Evolutionary conservation across 92 coral and sea anemone genomes (phyloP).

Genomic region (Epizoanthus scotinus): DNA sequence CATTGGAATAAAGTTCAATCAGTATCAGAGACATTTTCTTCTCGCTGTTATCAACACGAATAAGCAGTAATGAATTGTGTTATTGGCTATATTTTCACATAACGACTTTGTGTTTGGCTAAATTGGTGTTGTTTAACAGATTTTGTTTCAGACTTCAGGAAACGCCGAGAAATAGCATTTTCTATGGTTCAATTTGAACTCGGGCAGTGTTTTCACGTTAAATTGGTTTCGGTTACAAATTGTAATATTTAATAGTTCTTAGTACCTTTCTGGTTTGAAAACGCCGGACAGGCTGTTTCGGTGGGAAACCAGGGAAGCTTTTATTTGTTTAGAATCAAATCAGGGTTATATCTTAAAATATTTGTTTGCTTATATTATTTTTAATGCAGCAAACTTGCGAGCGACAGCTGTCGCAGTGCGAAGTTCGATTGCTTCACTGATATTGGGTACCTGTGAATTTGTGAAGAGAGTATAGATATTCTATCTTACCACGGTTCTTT

Average conservation of each 20-base stretch:
- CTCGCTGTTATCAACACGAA: background rate
- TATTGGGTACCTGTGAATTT: background rate
- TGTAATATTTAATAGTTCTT: background rate
- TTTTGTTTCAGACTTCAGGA: background rate
- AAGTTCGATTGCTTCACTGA: background rate
- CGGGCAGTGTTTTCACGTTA: background rate
- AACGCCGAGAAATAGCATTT: background rate
- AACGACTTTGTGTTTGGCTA: background rate
- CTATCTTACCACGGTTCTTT: background rate
- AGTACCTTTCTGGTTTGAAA: background rate
- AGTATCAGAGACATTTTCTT: background rate
- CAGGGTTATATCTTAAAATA: background rate
- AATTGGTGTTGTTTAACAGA: too few species aligned
- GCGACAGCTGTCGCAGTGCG: background rate
- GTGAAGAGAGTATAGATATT: background rate
- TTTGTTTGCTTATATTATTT: background rate
- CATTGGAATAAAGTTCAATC: background rate
- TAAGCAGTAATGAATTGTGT: background rate
- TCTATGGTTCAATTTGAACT: background rate
- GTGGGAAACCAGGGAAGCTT: background rate
- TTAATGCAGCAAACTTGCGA: background rate
- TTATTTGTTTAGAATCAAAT: background rate
- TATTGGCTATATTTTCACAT: background rate
- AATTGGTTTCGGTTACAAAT: background rate
- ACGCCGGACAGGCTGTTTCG: background rate